These are phyloP conservation scores for Drosophila vallismaia DNA, from an alignment of 2,888 invertebrate genomes.

Conservation along the genomic window DNA sequence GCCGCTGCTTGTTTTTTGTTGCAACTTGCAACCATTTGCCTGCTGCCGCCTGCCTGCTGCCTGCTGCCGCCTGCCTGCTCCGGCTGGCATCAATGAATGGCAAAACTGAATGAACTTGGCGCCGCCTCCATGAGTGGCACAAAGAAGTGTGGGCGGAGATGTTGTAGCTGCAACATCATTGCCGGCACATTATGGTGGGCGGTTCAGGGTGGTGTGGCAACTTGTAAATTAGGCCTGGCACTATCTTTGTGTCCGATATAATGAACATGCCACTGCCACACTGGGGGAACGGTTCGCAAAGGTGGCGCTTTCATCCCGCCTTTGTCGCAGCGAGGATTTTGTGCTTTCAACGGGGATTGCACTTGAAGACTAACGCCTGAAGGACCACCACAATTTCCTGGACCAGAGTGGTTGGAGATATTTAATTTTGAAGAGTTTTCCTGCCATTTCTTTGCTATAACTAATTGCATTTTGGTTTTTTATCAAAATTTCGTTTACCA, in stretches of 20 bases:
- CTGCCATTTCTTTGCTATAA: background rate
- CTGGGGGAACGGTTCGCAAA: constrained; percentile 12
- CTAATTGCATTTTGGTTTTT: constrained; percentile 13
- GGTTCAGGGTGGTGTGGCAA: constrained; percentile 11
- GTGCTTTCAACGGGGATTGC: constrained; percentile 7
- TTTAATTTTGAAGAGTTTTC: background rate
- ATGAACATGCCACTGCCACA: constrained; percentile 53
- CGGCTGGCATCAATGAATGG: constrained; percentile 64
- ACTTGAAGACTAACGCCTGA: background rate
- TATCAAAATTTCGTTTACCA: background rate
- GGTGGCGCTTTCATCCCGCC: constrained; percentile 20
- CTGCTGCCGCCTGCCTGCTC: background rate
- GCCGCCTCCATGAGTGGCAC: constrained; percentile 20
- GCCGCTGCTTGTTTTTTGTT: constrained; percentile 12
- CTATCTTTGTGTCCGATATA: constrained; percentile 44
- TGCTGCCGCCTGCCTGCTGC: constrained; percentile 5
- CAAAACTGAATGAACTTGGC: constrained; percentile 68
- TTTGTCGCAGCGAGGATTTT: background rate
- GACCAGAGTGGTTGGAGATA: constrained; percentile 1
- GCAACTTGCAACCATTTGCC: constrained; percentile 36
- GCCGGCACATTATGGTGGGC: constrained; percentile 54
- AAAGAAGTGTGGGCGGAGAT: constrained; percentile 21
- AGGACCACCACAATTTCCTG: constrained; percentile 3
- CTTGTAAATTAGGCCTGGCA: constrained; percentile 60
- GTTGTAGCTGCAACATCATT: constrained; percentile 29